phyloP scores from a whole-genome alignment of 2,113 vertebrate genomes.

The Ictalurus punctatus region DNA sequence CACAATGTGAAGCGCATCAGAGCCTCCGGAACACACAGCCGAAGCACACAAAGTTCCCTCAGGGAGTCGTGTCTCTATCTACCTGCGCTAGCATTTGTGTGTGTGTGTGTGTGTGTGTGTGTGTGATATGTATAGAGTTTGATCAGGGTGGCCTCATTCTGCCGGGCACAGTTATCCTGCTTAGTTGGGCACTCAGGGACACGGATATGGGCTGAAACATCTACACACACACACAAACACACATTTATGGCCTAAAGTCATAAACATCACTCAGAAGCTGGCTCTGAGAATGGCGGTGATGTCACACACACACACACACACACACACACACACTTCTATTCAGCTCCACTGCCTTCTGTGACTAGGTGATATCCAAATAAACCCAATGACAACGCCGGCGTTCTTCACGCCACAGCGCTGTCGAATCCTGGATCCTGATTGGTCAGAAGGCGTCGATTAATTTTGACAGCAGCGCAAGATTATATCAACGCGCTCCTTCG shows the following conservation, averaged over 20 bases:
- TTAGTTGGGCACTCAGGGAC: constrained; percentile 64
- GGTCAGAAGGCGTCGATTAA: neutral
- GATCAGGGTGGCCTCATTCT: constrained; percentile 74
- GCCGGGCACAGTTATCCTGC: constrained; percentile 70
- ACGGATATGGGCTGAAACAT: constrained; percentile 65
- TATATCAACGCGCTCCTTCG: no score
- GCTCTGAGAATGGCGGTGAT: constrained; percentile 4
- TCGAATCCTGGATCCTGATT: neutral
- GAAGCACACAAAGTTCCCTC: neutral
- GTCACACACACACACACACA: neutral
- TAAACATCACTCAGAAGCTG: constrained; percentile 17
- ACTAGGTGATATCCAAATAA: neutral
- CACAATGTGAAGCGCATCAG: neutral
- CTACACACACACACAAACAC: constrained; percentile 26
- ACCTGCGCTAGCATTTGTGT: constrained; percentile 45
- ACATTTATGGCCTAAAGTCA: constrained; percentile 9
- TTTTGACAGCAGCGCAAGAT: neutral
- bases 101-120: constrained; percentile 60
- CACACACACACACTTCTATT: neutral
- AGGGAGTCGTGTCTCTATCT: neutral
- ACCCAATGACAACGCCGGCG: neutral
- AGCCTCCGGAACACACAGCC: neutral
- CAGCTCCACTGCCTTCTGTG: neutral
- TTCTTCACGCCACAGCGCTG: neutral
- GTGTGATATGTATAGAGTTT: constrained; percentile 68